Base-by-base conservation (phyloP, 1,140 invertebrate genomes). In the Ylistrum balloti region DNA sequence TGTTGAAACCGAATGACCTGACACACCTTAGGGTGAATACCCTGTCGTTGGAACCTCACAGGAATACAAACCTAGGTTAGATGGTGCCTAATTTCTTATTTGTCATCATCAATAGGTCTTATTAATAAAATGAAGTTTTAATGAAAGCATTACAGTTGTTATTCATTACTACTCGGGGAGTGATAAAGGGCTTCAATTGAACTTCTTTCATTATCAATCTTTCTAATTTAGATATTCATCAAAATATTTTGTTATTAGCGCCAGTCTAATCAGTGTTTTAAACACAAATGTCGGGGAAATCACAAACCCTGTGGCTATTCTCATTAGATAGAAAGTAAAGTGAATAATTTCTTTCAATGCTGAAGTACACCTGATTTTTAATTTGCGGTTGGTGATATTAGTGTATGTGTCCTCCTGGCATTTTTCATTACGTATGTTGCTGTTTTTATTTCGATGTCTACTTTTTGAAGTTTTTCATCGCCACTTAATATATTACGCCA, bases 141-240 rank as follows among this genome's bases (percentile, higher is more conserved):
- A 28, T 74, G n/a, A 74, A 74, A 74, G 56, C 13, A 22, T 22
- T 74, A 74, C n/a, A 11, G 13, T 28, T 74, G 56, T 74, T 74
- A 5, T 74, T 9, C n/a, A 74, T 74, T 74, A n/a, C 22, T n/a
- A 28, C n/a, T 74, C 17, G 17, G 56, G 56, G 56, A 74, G 56
- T 74, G 22, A 28, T n/a, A 1, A 3, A 7, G 22, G 5, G 22
- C 56, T 74, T n/a, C 28, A 74, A 74, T 74, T 74, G 56, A 74
- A 11, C 56, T 74, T 7, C n/a, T 74, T n/a, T 74, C 56, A 74
- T 74, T 74, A 74, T 74, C 56, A 28, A 28, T 74, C 56, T 74
- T 74, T 74, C 56, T 74, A 74, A 74, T 74, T 74, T 74, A 74
- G 56, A n/a, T n/a, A 74, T 74, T 28, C 56, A 74, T 74, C 56